Evolutionary conservation across 2,888 invertebrate genomes (phyloP), one percentile per base, ranked within the genome.

Genomic region (Diplazon laetatorius): DNA sequence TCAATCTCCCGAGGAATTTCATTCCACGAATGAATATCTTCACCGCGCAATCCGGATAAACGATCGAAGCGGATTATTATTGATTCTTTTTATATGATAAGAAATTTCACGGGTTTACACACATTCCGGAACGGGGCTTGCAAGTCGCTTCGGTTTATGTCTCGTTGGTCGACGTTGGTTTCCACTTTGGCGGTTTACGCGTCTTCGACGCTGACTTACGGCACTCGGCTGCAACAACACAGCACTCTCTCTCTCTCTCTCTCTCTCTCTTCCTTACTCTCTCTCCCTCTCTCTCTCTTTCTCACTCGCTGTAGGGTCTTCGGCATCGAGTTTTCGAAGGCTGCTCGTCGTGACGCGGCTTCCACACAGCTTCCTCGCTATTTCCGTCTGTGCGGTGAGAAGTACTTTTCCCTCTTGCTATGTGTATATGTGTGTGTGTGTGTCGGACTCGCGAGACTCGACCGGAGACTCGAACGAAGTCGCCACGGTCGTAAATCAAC

Each of bases 151-250:
- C 60, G 9, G 20, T 42, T 30, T 6, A 16, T 55, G 4, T 12
- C 35, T n/a, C n/a, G n/a, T n/a, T n/a, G n/a, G 48, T 25, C 30
- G 30, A 10, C 1, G 9, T 39, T 9, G 46, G 16, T 46, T 20
- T 37, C 3, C 22, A n/a, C n/a, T n/a, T n/a, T 52, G 16, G 12
- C 35, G 10, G n/a, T 50, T 77, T 46, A 18, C 16, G 18, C 18
- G 20, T 37, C 48, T 25, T 42, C 35, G n/a, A 22, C 62, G 46
- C 55, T 71, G 75, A 78, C 74, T 74, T 78, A 78, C 74, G 74
- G 71, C 68, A 55, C 42, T 75, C 68, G 75, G 57, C 75, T 78
- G 75, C 66, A 78, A 78, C 74, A 71, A 75, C 78, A 78, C 74
- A 71, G 71, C 78, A 78, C 68, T 52, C 69, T 18, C 66, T 20